Evolutionary conservation across 1,140 invertebrate genomes (phyloP).

Genomic region (Drosophila sucinea): DNA sequence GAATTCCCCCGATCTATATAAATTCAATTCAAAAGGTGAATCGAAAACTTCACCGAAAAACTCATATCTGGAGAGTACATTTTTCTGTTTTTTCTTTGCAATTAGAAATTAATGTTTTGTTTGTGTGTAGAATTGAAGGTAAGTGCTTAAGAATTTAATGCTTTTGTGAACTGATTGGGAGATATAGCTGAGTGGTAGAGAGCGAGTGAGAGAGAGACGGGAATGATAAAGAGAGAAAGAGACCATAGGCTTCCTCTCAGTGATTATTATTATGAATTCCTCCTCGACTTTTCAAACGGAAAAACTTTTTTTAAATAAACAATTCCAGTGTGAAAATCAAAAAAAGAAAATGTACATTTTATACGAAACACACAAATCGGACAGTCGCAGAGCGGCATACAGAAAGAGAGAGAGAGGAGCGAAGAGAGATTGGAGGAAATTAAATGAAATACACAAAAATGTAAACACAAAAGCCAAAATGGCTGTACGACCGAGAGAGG

Average conservation of each 20-base stretch:
- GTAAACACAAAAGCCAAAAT: slow-evolving; percentile 57
- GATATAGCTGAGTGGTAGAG: slow-evolving; percentile 15
- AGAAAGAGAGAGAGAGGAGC: slow-evolving; percentile 23
- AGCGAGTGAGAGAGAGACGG: not conserved
- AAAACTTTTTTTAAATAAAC: slow-evolving; percentile 72
- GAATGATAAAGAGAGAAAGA: not conserved
- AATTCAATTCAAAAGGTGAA: not conserved
- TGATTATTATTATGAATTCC: slow-evolving; percentile 67
- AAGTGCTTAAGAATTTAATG: slow-evolving; percentile 72
- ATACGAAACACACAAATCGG: slow-evolving; percentile 68
- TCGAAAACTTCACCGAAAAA: not conserved
- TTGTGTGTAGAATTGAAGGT: slow-evolving; percentile 70
- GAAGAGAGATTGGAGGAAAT: slow-evolving; percentile 58
- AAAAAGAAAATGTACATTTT: slow-evolving; percentile 63
- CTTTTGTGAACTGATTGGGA: slow-evolving; percentile 62
- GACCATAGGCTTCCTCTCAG: slow-evolving; percentile 35
- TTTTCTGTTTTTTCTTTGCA: slow-evolving; percentile 3
- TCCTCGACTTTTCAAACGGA: slow-evolving; percentile 40
- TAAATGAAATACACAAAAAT: slow-evolving; percentile 72
- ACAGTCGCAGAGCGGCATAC: slow-evolving; percentile 48
- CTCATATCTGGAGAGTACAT: not conserved
- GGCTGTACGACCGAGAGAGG: slow-evolving; percentile 17
- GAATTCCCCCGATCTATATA: not conserved
- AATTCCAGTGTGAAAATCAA: slow-evolving; percentile 57
- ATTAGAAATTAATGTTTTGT: slow-evolving; percentile 71